A percentile compares a stretch with the other conserved stretches of the same genome.
Evolutionary conservation across 1,140 invertebrate species (phyloP).

Genomic region (Hirudo medicinalis): DNA sequence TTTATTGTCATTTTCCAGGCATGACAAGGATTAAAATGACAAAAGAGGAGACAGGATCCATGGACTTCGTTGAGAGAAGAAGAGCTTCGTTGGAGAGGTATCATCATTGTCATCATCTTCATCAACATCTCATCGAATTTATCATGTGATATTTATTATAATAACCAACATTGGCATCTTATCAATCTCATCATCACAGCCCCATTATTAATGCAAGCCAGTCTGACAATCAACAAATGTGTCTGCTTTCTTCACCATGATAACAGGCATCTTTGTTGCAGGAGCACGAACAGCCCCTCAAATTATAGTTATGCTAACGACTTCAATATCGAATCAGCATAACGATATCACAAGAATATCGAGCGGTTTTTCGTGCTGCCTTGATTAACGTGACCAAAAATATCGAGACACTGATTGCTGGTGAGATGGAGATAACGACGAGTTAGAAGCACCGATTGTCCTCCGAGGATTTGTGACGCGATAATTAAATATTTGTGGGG

Average conservation of each 20-base stretch:
- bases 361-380: no score
- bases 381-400: no score
- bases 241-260: neutral
- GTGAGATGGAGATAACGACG: no score
- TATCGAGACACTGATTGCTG: no score
- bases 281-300: neutral
- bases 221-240: neutral
- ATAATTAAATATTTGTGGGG: no score
- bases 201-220: neutral
- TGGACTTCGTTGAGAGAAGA: constrained; percentile 84
- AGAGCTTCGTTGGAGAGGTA: constrained; percentile 61
- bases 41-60: constrained; percentile 38
- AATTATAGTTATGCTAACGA: no score
- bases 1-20: constrained; percentile 42
- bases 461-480: no score
- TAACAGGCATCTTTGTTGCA: neutral
- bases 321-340: no score
- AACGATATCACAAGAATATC: no score
- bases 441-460: no score
- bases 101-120: neutral
- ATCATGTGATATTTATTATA: no score
- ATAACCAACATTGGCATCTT: neutral
- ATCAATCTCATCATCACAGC: neutral
- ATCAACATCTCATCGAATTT: neutral
- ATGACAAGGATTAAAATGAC: constrained; percentile 85